These are phyloP conservation scores for Lycodopsis pacificus DNA, from an alignment of 2,797 vertebrate genomes.

Conservation along the genomic window DNA sequence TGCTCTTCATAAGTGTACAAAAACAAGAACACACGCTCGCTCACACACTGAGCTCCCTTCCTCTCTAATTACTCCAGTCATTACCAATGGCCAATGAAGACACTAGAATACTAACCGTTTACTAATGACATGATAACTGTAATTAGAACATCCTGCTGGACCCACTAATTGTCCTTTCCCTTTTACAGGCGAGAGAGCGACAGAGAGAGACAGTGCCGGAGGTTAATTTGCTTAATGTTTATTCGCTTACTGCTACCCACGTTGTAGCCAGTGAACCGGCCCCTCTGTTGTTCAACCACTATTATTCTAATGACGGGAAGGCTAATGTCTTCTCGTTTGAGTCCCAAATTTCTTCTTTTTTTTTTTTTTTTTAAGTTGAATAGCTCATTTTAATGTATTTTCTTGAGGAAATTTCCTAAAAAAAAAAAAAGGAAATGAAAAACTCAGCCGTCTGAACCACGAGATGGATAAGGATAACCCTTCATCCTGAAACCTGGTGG, in stretches of 20 bases:
- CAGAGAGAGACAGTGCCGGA: slow-evolving; percentile 34
- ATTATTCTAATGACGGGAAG: slow-evolving; percentile 39
- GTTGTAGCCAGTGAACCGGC: slow-evolving; percentile 40
- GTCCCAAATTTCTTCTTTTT: neutral
- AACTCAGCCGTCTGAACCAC: neutral
- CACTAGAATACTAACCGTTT: slow-evolving; percentile 74
- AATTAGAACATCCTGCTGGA: slow-evolving; percentile 79
- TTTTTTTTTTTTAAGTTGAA: too few species aligned
- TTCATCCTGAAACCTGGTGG: slow-evolving; percentile 49
- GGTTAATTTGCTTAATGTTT: slow-evolving; percentile 72
- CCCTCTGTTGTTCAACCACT: slow-evolving; percentile 18
- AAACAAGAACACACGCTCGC: slow-evolving; percentile 21
- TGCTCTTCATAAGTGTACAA: slow-evolving; percentile 27
- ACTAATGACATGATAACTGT: slow-evolving; percentile 84
- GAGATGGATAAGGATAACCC: slow-evolving; percentile 18
- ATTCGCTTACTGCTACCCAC: slow-evolving; percentile 51
- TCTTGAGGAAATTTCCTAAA: neutral
- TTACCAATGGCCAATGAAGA: slow-evolving; percentile 75
- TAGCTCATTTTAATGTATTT: neutral
- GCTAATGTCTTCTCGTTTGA: slow-evolving; percentile 14
- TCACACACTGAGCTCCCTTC: slow-evolving; percentile 25
- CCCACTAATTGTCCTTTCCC: slow-evolving; percentile 75
- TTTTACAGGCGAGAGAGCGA: slow-evolving; percentile 43
- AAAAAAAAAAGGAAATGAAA: neutral
- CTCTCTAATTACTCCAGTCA: slow-evolving; percentile 74